Evolutionary conservation across 2,797 vertebrate genomes (phyloP).

Genomic region (Enteromius fasciolatus): DNA sequence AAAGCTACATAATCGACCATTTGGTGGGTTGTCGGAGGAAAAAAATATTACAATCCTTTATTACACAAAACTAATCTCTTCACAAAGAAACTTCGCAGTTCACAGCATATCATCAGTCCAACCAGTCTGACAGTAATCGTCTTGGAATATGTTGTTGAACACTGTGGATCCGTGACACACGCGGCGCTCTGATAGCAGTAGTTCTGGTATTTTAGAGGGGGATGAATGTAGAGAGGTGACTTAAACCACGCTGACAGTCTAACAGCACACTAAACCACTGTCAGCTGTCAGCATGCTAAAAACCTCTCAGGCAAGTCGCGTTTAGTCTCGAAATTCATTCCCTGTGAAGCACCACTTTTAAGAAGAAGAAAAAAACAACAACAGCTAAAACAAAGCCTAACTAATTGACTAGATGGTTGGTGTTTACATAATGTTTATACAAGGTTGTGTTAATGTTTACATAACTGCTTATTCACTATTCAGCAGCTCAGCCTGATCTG

Average conservation of each 20-base stretch:
- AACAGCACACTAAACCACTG: slow-evolving; percentile 3
- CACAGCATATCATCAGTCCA: neutral
- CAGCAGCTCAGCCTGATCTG: neutral
- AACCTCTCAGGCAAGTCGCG: neutral
- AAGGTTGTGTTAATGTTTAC: slow-evolving; percentile 16
- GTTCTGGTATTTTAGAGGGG: slow-evolving; percentile 16
- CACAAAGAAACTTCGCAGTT: neutral
- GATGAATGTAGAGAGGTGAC: slow-evolving; percentile 4
- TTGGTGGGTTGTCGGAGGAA: neutral
- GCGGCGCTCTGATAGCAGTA: neutral
- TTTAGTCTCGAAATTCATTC: neutral
- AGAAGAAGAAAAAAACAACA: neutral
- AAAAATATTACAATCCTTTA: slow-evolving; percentile 4
- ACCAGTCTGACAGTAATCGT: neutral
- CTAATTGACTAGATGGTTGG: neutral
- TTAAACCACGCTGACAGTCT: slow-evolving; percentile 7
- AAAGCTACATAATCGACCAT: slow-evolving; percentile 7
- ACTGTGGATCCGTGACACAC: neutral
- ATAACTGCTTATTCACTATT: slow-evolving; percentile 15
- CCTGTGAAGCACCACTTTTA: neutral
- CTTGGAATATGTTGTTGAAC: neutral
- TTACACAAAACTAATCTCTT: neutral
- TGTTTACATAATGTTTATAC: slow-evolving; percentile 27
- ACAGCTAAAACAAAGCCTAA: neutral
- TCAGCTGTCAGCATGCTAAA: neutral